These are phyloP conservation scores for Pogonomyrmex barbatus DNA, from an alignment of 1,140 invertebrate genomes.

Conservation along the genomic window DNA sequence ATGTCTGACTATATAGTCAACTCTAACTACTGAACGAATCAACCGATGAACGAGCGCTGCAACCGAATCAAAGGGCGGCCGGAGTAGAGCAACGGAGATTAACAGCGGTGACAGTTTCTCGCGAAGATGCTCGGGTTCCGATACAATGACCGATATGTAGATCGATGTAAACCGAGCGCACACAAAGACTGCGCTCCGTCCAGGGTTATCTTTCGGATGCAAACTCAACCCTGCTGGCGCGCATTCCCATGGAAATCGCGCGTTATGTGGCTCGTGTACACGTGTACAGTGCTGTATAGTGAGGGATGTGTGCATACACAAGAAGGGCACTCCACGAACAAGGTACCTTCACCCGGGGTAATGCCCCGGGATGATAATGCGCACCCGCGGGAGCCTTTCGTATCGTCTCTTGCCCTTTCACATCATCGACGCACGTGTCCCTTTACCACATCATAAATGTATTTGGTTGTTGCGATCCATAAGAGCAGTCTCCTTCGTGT, in stretches of 20 bases:
- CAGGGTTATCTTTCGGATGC: conserved; percentile 77
- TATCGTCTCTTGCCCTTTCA: conserved; percentile 64
- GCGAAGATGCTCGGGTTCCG: conserved; percentile 46
- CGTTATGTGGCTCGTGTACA: conserved; percentile 73
- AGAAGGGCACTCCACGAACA: conserved; percentile 64
- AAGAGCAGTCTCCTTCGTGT: not conserved
- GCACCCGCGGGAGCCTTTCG: conserved; percentile 73
- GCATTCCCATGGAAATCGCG: conserved; percentile 78
- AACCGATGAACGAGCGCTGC: not conserved
- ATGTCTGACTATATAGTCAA: not conserved
- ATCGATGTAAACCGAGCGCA: conserved; percentile 18
- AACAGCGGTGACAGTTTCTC: conserved; percentile 44
- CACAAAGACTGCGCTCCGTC: conserved; percentile 34
- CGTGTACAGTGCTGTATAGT: conserved; percentile 58
- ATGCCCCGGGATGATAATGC: conserved; percentile 76
- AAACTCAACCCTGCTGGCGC: conserved; percentile 62
- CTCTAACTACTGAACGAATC: not conserved
- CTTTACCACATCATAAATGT: conserved; percentile 44
- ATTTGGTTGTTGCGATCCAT: not conserved
- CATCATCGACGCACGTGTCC: conserved; percentile 32
- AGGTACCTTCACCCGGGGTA: conserved; percentile 62
- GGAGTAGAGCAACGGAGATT: conserved; percentile 8
- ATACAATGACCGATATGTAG: conserved; percentile 29
- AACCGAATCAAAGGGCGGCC: not conserved
- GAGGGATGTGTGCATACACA: conserved; percentile 59